A percentile compares a stretch with the other conserved stretches of the same genome.
phyloP scores from a whole-genome alignment of 2,113 vertebrate species.

The Phalacrocorax carbo region DNA sequence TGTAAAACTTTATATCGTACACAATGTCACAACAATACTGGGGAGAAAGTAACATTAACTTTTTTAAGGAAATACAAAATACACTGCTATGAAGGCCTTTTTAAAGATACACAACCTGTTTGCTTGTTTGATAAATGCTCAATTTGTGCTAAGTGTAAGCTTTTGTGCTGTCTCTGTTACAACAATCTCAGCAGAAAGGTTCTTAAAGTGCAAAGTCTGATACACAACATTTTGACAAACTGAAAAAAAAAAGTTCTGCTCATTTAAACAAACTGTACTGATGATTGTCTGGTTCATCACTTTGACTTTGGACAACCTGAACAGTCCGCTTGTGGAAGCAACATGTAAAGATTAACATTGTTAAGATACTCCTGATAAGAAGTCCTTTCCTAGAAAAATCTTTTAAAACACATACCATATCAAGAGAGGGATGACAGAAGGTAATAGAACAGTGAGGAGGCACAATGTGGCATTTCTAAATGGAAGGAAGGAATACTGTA shows the following conservation, averaged over 20 bases:
- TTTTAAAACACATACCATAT: neutral
- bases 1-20: constrained; percentile 54
- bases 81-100: neutral
- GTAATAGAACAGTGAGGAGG: neutral
- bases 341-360: neutral
- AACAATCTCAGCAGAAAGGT: neutral
- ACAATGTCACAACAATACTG: neutral
- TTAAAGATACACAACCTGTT: neutral
- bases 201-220: neutral
- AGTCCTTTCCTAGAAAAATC: neutral
- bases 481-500: neutral
- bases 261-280: neutral
- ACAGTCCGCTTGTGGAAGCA: neutral
- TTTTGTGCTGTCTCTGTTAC: neutral
- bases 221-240: neutral
- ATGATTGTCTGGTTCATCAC: neutral
- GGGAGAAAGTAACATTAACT: neutral
- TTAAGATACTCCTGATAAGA: neutral
- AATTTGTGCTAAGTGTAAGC: neutral
- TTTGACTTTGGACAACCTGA: neutral
- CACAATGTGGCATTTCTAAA: neutral
- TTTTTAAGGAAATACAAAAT: neutral
- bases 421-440: neutral
- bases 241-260: neutral
- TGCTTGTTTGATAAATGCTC: neutral